phyloP scores from a whole-genome alignment of 2,113 vertebrate genomes.

The Phylloscopus trochiloides region DNA sequence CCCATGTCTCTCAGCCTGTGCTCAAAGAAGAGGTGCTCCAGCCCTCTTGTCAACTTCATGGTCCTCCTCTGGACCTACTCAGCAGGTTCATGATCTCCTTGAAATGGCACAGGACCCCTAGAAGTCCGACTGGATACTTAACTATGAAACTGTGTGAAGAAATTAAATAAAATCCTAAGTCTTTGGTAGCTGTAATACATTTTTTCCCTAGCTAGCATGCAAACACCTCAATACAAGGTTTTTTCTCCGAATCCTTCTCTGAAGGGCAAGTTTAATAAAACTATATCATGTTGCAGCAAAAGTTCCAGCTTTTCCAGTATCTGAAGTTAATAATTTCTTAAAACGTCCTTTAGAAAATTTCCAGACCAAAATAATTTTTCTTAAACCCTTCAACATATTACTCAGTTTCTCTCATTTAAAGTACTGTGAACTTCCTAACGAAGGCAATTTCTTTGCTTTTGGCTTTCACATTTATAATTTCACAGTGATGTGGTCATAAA shows the following conservation, averaged over 20 bases:
- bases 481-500: neutral
- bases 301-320: neutral
- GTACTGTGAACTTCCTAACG: neutral
- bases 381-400: neutral
- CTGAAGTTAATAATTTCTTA: neutral
- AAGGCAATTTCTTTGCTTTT: slow-evolving; percentile 3
- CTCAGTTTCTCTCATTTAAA: neutral
- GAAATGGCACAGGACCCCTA: neutral
- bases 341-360: neutral
- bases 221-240: neutral
- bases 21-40: neutral
- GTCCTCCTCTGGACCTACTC: neutral
- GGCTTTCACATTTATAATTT: slow-evolving; percentile 2
- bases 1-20: neutral
- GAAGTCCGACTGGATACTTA: neutral
- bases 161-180: neutral
- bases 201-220: neutral
- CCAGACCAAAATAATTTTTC: neutral
- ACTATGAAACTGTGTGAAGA: neutral
- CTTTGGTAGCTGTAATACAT: neutral
- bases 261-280: neutral
- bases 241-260: neutral
- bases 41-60: neutral
- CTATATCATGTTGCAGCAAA: neutral
- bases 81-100: neutral